These are phyloP conservation scores for Radopholus similis DNA, from an alignment of 1,140 invertebrate species.

Conservation along the genomic window DNA sequence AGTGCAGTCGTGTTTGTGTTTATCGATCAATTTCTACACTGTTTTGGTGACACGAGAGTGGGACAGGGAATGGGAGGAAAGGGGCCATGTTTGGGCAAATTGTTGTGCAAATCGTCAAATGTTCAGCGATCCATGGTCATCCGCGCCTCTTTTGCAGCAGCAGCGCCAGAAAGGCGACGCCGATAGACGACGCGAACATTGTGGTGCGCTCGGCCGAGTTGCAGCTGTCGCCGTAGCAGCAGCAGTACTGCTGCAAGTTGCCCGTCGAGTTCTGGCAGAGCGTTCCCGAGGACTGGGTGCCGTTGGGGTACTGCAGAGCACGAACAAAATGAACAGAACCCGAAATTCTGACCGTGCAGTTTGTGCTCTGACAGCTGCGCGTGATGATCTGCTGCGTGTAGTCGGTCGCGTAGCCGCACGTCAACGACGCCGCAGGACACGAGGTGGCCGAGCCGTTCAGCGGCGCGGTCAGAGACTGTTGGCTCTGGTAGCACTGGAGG, in stretches of 20 bases:
- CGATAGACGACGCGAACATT: too few species aligned
- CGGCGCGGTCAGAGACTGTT: background rate
- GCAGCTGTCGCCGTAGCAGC: slow-evolving; percentile 14
- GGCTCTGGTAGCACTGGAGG: slow-evolving; percentile 9
- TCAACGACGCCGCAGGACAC: background rate
- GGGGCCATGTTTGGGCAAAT: too few species aligned
- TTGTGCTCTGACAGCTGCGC: background rate
- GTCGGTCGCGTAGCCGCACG: slow-evolving; percentile 1
- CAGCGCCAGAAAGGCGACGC: too few species aligned
- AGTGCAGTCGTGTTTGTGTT: too few species aligned
- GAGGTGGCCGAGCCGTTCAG: background rate
- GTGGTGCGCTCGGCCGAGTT: too few species aligned
- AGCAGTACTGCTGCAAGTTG: slow-evolving; percentile 2
- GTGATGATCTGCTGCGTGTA: slow-evolving; percentile 10
- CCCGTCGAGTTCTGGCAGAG: slow-evolving; percentile 1
- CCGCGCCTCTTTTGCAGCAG: too few species aligned
- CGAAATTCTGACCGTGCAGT: slow-evolving; percentile 7
- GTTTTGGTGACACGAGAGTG: too few species aligned
- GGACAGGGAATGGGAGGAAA: too few species aligned
- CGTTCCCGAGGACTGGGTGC: background rate
- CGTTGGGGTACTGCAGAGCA: background rate
- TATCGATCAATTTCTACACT: too few species aligned
- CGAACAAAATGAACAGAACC: background rate
- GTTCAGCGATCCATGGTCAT: too few species aligned
- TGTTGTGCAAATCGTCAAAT: too few species aligned